Percentiles rank a stretch among this genome's conserved stretches.
phyloP scores from a whole-genome alignment of 2,888 invertebrate genomes.

The Ditula angustiorana region DNA sequence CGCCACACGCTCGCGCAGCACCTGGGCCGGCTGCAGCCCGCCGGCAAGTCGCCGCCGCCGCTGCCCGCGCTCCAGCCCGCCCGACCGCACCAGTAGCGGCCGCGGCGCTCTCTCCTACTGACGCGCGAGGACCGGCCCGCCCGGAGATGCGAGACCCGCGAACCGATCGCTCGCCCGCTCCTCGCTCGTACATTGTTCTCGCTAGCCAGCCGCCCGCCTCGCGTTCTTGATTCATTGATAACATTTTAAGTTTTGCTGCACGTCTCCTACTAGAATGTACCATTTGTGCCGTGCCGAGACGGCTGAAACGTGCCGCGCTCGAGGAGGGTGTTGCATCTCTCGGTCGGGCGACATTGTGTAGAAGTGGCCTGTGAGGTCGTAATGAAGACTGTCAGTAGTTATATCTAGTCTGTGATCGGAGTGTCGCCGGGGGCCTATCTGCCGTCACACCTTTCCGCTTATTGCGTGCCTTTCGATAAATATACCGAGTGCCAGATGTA shows the following conservation, averaged over 20 bases:
- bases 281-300: background rate
- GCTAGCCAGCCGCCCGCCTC: constrained; percentile 28
- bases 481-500: constrained; percentile 73
- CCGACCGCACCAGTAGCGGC: constrained; percentile 47
- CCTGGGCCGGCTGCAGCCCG: constrained; percentile 59
- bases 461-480: constrained; percentile 82
- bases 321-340: constrained; percentile 56
- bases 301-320: constrained; percentile 17
- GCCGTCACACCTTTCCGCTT: constrained; percentile 83
- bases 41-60: constrained; percentile 53
- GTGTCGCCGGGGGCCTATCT: constrained; percentile 82
- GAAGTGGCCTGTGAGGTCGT: constrained; percentile 72
- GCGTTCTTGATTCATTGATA: background rate
- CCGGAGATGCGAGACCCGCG: constrained; percentile 15
- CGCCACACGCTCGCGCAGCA: constrained; percentile 91
- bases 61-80: constrained; percentile 53
- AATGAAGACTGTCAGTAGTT: constrained; percentile 82
- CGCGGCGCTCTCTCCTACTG: constrained; percentile 49
- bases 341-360: constrained; percentile 59
- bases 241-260: constrained; percentile 4
- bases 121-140: constrained; percentile 39
- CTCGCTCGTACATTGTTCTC: background rate
- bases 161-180: constrained; percentile 8
- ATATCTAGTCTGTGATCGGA: constrained; percentile 85
- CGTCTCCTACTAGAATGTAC: constrained; percentile 13